phyloP scores from a whole-genome alignment of 2,797 vertebrate genomes.

The Cottoperca gobio region DNA sequence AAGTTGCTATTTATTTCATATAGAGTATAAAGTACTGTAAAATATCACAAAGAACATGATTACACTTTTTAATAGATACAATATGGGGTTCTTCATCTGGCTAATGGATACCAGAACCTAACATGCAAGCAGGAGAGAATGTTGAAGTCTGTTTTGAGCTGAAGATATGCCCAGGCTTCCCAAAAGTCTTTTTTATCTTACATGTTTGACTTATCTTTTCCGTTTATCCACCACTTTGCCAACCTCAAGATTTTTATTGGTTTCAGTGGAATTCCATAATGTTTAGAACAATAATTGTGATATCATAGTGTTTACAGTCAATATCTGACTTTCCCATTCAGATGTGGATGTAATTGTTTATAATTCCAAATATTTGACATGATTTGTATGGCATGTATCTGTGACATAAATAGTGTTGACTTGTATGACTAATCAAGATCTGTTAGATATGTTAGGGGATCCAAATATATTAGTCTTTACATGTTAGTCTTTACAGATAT shows the following conservation, averaged over 20 bases:
- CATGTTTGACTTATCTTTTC: not conserved
- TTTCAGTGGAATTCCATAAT: slow-evolving; percentile 24
- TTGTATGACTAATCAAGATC: slow-evolving; percentile 65
- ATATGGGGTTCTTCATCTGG: slow-evolving; percentile 56
- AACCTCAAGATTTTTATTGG: not conserved
- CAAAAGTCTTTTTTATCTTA: not conserved
- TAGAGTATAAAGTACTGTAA: slow-evolving; percentile 76
- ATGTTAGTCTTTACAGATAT: slow-evolving; percentile 76
- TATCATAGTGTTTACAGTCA: slow-evolving; percentile 1
- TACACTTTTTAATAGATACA: slow-evolving; percentile 70
- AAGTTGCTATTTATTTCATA: slow-evolving; percentile 78
- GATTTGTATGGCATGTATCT: not conserved
- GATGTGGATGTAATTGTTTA: not conserved
- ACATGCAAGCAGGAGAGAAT: slow-evolving; percentile 44
- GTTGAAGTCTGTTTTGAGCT: slow-evolving; percentile 22
- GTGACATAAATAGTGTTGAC: slow-evolving; percentile 66
- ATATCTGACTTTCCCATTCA: not conserved
- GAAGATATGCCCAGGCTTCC: slow-evolving; percentile 9
- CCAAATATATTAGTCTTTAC: slow-evolving; percentile 84
- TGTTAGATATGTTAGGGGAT: slow-evolving; percentile 74
- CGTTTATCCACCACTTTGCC: not conserved
- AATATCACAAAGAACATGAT: slow-evolving; percentile 77
- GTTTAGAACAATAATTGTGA: not conserved
- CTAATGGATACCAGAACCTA: slow-evolving; percentile 49
- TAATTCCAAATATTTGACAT: not conserved